Evolutionary conservation across 1,140 invertebrate species (phyloP).

Genomic region (Drosophila grimshawi): DNA sequence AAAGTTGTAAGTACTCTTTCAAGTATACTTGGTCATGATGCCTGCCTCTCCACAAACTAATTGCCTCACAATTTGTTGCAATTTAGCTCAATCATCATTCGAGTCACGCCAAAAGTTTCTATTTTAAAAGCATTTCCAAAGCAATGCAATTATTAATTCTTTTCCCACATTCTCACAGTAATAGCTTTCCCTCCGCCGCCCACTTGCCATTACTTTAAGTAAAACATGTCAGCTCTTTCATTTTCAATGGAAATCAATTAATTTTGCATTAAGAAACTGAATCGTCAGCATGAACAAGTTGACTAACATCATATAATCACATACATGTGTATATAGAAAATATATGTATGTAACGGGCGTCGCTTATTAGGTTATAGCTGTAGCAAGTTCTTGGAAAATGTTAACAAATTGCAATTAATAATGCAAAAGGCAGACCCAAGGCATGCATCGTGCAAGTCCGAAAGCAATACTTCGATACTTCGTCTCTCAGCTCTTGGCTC

Average conservation of each 20-base stretch:
- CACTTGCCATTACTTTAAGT: background rate
- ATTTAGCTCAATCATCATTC: conserved; percentile 51
- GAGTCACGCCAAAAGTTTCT: conserved; percentile 30
- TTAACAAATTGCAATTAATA: conserved; percentile 80
- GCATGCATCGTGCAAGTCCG: conserved; percentile 22
- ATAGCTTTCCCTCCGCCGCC: background rate
- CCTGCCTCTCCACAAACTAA: conserved; percentile 4
- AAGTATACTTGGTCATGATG: background rate
- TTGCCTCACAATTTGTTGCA: conserved; percentile 57
- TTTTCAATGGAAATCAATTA: conserved; percentile 78
- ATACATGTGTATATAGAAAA: background rate
- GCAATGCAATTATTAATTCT: conserved; percentile 56
- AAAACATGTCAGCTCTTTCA: conserved; percentile 65
- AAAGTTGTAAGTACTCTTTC: background rate
- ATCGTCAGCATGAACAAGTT: conserved; percentile 27
- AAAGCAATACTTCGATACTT: conserved; percentile 12
- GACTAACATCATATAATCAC: background rate
- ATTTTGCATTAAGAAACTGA: conserved; percentile 72
- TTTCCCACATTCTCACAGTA: conserved; percentile 36
- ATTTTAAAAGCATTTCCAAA: conserved; percentile 33
- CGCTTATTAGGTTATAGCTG: conserved; percentile 58
- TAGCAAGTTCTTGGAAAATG: conserved; percentile 58
- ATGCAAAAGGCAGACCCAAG: conserved; percentile 54
- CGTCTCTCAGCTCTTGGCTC: conserved; percentile 2
- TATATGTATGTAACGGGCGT: background rate